Base-by-base conservation (phyloP, 2,113 vertebrate genomes). In the Lampris incognitus region DNA sequence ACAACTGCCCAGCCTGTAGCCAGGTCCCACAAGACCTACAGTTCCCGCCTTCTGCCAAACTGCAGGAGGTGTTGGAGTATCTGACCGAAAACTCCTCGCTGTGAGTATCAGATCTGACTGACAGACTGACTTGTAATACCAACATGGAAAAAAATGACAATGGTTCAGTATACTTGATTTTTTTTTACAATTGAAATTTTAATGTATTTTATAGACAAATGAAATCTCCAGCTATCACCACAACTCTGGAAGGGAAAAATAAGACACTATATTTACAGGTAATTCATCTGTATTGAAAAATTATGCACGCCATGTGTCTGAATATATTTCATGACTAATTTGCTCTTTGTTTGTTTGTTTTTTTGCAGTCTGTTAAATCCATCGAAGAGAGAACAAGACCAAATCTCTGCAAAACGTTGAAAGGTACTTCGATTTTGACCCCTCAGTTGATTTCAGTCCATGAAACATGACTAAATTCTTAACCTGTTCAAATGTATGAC, bases 181-280 rank as follows among this genome's bases (percentile, higher is more conserved):
- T 24, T 24, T 24, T 69, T 10, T 51, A 51, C 50, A 51, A 13
- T 37, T 69, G 10, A 48, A 7, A 66, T n/a, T 51, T 2, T 0
- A 65, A 1, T 38, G n/a, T 88, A n/a, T 60, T 82, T 55, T 88
- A 8, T 85, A 99, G 98, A 86, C 98, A 99, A 87, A 99, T 99
- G 98, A 99, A 98, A 90, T 98, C 97, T 81, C 97, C 98, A 66
- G 97, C 97, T 11, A 99, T 99, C 87, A 99, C 97, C 83, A 96
- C 97, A 76, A 98, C 97, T 58, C 94, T 98, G 88, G 97, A 97
- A 79, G 98, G 97, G 24, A 97, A 96, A 88, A 99, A 99, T 87
- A 98, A 97, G 91, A 99, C 97, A 0, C 95, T 98, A 70, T 98
- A 98, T 90, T 92, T 98, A 92, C 98, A 99, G 96, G 97, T 99